Conservation (phyloP, 2,888 invertebrate species). For the Drosophila kanekoi region DNA sequence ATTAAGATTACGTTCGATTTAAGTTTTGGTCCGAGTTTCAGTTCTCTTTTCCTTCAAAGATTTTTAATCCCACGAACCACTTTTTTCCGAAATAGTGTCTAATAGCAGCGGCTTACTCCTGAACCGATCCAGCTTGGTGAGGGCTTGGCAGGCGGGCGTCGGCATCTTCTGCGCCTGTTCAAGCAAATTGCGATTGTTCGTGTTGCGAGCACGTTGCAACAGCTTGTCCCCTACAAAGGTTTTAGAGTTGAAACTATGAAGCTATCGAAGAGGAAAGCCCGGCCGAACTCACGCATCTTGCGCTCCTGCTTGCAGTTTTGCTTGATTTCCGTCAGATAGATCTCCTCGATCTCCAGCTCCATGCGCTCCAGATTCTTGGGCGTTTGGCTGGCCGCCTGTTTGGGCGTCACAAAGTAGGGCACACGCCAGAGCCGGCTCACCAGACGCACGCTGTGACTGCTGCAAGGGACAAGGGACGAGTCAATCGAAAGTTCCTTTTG, state of each 20-base stretch:
- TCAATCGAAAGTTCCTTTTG: no score
- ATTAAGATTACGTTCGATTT: constrained; percentile 7
- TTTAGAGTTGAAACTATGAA: background rate
- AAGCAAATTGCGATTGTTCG: constrained; percentile 47
- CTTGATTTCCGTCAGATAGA: constrained; percentile 57
- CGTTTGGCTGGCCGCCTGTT: constrained; percentile 86
- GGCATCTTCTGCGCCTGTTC: constrained; percentile 58
- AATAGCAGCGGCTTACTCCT: constrained; percentile 13
- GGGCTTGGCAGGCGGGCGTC: constrained; percentile 59
- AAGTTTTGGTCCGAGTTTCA: background rate
- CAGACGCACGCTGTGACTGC: constrained; percentile 86
- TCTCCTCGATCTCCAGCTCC: constrained; percentile 61
- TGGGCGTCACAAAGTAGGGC: constrained; percentile 97
- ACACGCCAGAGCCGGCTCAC: constrained; percentile 92
- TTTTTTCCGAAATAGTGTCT: constrained; percentile 27
- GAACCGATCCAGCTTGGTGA: constrained; percentile 40
- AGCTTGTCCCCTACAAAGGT: constrained; percentile 58
- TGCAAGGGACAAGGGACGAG: no score
- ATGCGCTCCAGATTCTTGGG: constrained; percentile 39
- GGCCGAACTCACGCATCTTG: constrained; percentile 61
- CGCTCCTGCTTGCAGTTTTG: constrained; percentile 65
- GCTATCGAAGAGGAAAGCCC: background rate
- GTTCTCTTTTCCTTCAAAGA: background rate
- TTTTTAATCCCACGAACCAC: background rate
- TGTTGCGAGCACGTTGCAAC: constrained; percentile 58